Base-by-base conservation (phyloP, 1,140 invertebrate genomes). In the Formica exsecta region DNA sequence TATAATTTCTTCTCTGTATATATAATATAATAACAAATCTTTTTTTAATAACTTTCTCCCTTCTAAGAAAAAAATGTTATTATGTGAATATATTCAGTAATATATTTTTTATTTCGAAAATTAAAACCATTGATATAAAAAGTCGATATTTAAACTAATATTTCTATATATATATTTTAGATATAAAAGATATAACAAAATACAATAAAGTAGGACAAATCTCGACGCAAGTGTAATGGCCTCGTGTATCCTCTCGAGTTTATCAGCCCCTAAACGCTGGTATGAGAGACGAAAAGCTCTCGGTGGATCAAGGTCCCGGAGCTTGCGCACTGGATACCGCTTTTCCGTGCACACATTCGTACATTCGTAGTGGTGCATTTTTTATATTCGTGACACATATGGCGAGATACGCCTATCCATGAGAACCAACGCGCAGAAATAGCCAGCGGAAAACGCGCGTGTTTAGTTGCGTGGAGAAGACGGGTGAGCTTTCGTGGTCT, bases 321-420 rank as follows among this genome's bases (percentile, higher is more conserved):
- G 74, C 71, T 90, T 91, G 90, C 90, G 90, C 90, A 90, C 54
- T 90, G 59, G 59, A 65, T 61, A 32, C 29, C 19, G 64, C 13
- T 80, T 79, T 62, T 57, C n/a, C 29, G 48, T 59, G 73, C 87
- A 68, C 44, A 9, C 6, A 68, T 68, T 22, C 57, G 29, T 44
- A 65, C 6, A 68, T 68, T 22, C 57, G 29, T 44, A 65, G 54
- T 61, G 77, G 77, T 44, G 61, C 44, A 41, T 62, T 61, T 89
- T 70, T 48, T 61, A 9, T 54, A 70, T 32, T 41, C 48, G 74
- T 38, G 64, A 61, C 36, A 38, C 38, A 80, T 44, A 54, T 57
- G 51, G 74, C 70, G 71, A 19, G 44, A 81, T 80, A 87, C 44
- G 85, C 83, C 57, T 62, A 80, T 85, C 54, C 36, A 54, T 22